Conservation (phyloP, 2,888 invertebrate species). For the Cephus nigrinus region DNA sequence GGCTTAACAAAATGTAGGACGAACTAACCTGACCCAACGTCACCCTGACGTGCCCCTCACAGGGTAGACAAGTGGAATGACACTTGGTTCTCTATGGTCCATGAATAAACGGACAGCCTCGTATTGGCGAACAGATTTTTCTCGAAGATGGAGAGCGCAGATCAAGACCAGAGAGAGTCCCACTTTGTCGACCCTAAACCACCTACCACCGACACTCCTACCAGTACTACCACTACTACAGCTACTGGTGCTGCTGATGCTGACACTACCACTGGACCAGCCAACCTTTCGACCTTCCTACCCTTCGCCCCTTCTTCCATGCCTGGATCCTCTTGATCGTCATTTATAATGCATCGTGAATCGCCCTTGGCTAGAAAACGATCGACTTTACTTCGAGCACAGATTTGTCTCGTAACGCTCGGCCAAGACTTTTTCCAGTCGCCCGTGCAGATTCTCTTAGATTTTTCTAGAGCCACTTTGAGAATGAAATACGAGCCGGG, state of each 20-base stretch:
- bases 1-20: not conserved
- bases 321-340: not conserved
- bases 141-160: constrained; percentile 44
- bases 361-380: constrained; percentile 4
- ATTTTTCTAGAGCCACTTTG: not conserved
- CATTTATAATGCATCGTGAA: constrained; percentile 5
- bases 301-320: constrained; percentile 17
- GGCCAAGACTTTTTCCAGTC: constrained; percentile 12
- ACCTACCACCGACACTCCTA: not conserved
- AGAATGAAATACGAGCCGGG: constrained; percentile 5
- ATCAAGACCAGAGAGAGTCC: constrained; percentile 39
- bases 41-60: not conserved
- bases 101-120: not conserved
- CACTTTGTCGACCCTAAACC: constrained; percentile 40
- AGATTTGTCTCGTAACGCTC: constrained; percentile 19
- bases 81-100: not conserved
- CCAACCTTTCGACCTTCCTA: constrained; percentile 20
- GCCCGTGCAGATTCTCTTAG: not conserved
- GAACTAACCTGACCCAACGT: not conserved
- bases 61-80: not conserved
- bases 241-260: not conserved
- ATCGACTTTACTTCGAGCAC: constrained; percentile 17
- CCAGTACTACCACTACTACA: not conserved
- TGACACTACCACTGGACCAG: not conserved
- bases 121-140: constrained; percentile 39